phyloP scores from a whole-genome alignment of 2,113 vertebrate genomes.

The Melierax canorus region DNA sequence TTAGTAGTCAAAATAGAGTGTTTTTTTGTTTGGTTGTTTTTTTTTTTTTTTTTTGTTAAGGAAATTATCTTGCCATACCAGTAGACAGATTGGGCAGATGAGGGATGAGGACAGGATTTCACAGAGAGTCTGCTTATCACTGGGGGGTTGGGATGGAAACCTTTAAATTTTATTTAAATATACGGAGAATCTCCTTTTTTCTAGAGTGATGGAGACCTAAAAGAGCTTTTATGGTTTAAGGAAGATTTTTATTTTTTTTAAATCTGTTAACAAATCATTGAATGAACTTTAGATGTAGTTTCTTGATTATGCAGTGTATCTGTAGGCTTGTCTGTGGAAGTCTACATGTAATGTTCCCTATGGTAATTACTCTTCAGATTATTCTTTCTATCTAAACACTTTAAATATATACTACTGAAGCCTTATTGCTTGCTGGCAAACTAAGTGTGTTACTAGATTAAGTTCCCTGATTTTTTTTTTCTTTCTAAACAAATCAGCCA shows the following conservation, averaged over 20 bases:
- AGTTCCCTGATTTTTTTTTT: neutral
- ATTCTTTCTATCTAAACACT: neutral
- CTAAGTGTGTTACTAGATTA: neutral
- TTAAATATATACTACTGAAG: neutral
- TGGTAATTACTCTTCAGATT: neutral
- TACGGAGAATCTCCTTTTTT: neutral
- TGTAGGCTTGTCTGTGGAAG: neutral
- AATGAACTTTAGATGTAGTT: neutral
- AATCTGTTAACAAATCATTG: neutral
- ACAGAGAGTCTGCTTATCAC: neutral
- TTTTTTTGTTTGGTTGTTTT: neutral
- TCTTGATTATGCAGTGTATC: neutral
- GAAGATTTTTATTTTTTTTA: neutral
- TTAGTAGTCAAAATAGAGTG: neutral
- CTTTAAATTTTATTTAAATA: neutral
- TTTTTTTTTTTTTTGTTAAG: neutral
- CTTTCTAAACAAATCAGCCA: conserved; percentile 24
- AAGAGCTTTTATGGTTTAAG: neutral
- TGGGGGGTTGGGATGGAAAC: too few species aligned
- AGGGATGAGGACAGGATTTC: neutral
- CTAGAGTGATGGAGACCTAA: neutral
- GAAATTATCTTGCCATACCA: neutral
- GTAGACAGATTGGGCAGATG: neutral
- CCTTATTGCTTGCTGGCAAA: conserved; percentile 1
- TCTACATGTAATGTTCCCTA: neutral